A percentile compares a stretch with the other conserved stretches of the same genome.
Evolutionary conservation across 2,797 vertebrate species (phyloP).

Genomic region (Pipistrellus pygmaeus): DNA sequence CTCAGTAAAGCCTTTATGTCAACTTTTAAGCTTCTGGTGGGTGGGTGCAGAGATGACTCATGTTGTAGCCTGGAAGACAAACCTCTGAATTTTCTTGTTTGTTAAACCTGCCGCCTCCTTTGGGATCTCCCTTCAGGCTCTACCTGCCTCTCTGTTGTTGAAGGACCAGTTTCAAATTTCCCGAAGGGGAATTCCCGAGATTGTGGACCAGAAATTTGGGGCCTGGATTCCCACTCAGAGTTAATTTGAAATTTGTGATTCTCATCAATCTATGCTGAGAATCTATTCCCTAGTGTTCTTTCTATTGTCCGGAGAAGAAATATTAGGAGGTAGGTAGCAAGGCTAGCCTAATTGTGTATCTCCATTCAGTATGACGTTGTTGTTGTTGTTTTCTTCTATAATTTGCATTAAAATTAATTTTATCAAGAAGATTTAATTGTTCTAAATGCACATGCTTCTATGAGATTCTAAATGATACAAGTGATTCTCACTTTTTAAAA

Average conservation of each 20-base stretch:
- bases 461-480: background rate
- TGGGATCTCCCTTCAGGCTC: background rate
- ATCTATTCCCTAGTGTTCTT: background rate
- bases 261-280: background rate
- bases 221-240: background rate
- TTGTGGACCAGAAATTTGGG: background rate
- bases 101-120: background rate
- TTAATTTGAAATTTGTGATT: background rate
- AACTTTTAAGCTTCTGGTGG: background rate
- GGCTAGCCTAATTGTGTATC: background rate
- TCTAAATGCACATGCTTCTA: background rate
- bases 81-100: background rate
- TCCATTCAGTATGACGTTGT: background rate
- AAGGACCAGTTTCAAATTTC: background rate
- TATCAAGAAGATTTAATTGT: background rate
- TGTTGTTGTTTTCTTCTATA: background rate
- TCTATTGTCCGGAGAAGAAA: background rate
- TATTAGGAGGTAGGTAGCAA: background rate
- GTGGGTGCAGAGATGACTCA: background rate
- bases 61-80: background rate
- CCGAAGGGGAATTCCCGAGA: background rate
- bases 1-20: fast-evolving
- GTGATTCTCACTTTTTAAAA: background rate
- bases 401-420: background rate
- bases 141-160: too few species aligned